Conservation (phyloP, 2,113 vertebrate genomes). For the Rattus rattus region DNA sequence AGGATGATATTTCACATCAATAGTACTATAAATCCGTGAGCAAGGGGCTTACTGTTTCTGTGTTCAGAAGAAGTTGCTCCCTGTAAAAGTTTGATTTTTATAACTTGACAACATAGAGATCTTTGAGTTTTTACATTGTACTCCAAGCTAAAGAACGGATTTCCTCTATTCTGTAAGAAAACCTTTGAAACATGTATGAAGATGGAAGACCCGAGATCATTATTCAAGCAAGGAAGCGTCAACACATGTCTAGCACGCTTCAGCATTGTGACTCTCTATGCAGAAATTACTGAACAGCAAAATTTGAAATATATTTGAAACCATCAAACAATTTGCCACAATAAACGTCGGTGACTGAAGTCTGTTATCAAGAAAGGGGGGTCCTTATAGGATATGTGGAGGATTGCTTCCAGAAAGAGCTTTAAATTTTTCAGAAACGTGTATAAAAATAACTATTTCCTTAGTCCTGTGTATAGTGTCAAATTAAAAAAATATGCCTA, state of each 20-base stretch:
- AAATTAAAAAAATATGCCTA: conserved; percentile 41
- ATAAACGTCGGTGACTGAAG: background rate
- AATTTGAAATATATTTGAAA: background rate
- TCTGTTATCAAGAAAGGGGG: background rate
- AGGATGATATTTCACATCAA: background rate
- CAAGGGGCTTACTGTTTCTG: background rate
- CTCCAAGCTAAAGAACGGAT: background rate
- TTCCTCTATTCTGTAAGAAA: background rate
- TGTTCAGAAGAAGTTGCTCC: background rate
- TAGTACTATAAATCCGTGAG: background rate
- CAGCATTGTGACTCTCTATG: background rate
- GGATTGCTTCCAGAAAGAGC: background rate
- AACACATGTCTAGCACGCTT: background rate
- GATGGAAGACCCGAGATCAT: background rate
- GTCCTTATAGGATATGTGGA: background rate
- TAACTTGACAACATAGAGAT: background rate
- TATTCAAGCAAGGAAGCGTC: background rate
- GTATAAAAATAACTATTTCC: conserved; percentile 27
- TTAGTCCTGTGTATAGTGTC: background rate
- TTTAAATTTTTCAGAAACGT: background rate
- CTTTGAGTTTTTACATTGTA: background rate
- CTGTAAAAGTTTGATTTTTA: background rate
- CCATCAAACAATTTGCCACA: background rate
- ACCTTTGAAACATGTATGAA: background rate
- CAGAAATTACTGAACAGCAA: background rate